Percentiles rank a stretch among this genome's conserved stretches.
Evolutionary conservation across 1,140 invertebrate species (phyloP).

Genomic region (Drosophila repleta): DNA sequence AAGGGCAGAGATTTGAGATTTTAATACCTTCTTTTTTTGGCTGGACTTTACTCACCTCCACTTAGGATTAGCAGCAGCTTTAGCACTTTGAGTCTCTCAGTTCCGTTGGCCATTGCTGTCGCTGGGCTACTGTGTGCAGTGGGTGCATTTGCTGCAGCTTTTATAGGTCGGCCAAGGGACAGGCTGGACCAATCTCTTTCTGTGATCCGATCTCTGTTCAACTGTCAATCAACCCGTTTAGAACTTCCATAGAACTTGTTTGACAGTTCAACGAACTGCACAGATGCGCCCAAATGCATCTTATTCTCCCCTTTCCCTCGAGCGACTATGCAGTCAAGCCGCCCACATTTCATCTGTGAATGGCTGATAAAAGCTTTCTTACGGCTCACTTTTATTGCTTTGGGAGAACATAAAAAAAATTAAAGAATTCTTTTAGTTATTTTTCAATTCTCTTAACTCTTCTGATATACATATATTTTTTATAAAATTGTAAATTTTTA

Average conservation of each 20-base stretch:
- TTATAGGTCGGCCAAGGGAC: constrained; percentile 49
- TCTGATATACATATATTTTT: too few species aligned
- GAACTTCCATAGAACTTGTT: constrained; percentile 59
- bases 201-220: constrained; percentile 45
- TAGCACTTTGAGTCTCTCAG: constrained; percentile 2
- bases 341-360: constrained; percentile 14
- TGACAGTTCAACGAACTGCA: constrained; percentile 61
- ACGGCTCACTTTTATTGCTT: background rate
- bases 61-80: constrained; percentile 48
- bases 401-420: background rate
- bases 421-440: background rate
- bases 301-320: background rate
- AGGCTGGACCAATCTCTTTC: constrained; percentile 53
- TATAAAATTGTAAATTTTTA: too few species aligned
- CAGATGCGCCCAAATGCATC: constrained; percentile 13
- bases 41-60: constrained; percentile 38
- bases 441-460: too few species aligned
- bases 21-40: background rate
- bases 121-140: constrained; percentile 48
- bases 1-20: background rate
- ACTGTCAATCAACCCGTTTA: constrained; percentile 53
- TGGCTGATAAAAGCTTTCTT: background rate
- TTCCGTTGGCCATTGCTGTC: constrained; percentile 61
- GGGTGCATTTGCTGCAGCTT: constrained; percentile 44
- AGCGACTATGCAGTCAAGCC: constrained; percentile 6